Conservation (phyloP, 2,797 vertebrate species). For the Sebastiscus albofasciatus region DNA sequence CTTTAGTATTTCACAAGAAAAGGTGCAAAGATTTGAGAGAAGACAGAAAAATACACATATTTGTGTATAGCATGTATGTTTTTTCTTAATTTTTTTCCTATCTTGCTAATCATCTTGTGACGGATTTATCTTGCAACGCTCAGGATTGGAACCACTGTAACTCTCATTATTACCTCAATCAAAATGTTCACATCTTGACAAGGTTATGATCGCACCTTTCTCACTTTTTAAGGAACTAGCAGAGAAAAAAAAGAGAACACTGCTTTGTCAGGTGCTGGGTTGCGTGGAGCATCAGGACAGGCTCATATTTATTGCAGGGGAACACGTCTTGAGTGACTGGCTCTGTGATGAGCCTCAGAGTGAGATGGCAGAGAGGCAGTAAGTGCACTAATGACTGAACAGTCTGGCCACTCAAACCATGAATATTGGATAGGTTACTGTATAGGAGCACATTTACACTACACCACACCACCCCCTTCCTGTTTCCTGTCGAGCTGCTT, state of each 20-base stretch:
- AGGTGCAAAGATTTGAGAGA: background rate
- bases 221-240: background rate
- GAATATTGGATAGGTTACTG: slow-evolving; percentile 74
- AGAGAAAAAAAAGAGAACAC: background rate
- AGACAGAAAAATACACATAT: background rate
- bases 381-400: slow-evolving; percentile 81
- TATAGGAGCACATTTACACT: slow-evolving; percentile 51
- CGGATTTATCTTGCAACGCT: background rate
- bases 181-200: background rate
- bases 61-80: background rate
- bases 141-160: background rate
- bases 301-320: slow-evolving; percentile 79
- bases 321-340: slow-evolving; percentile 63
- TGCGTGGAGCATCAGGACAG: slow-evolving; percentile 32
- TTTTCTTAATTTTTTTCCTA: background rate
- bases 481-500: slow-evolving; percentile 24
- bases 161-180: background rate
- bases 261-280: background rate
- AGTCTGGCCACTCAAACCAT: slow-evolving; percentile 70
- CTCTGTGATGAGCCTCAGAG: slow-evolving; percentile 59
- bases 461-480: slow-evolving; percentile 1
- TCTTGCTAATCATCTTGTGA: background rate
- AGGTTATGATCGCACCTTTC: background rate
- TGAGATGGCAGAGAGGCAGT: slow-evolving; percentile 63
- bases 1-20: background rate